Base-by-base conservation (phyloP, 2,888 invertebrate genomes). In the Brachypterus glaber region DNA sequence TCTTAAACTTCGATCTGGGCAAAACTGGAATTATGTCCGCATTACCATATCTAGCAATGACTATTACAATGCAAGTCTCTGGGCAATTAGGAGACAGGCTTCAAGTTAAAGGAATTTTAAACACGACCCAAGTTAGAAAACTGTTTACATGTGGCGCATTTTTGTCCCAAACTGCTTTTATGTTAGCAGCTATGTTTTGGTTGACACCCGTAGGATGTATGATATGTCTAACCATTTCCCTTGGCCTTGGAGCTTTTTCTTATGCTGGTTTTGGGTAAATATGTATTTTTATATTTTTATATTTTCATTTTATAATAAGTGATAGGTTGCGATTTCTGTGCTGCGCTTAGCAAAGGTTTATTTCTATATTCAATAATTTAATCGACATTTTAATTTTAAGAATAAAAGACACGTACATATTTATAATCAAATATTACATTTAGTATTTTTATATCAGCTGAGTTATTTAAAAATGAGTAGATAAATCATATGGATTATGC, bases 1-100 rank as follows among this genome's bases (percentile, higher is more conserved):
- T 80, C 1, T 70, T 82, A 46, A 68, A 77, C 47, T 85, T 81
- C 60, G 72, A 84, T 54, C 68, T 86, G 34, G 76, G 80, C 7
- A 76, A 86, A 58, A 83, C 89, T 4, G 92, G 92, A 2, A 79
- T 83, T 57, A 61, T 89, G 35, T 82, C 91, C 0, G 90, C 90
- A 0, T 68, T 92, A 29, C 93, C 93, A 0, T 93, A 93, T 60
- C 63, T 92, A 12, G 81, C 83, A 1, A 91, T 93, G 90, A 84
- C 87, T 0, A 69, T 87, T 17, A 74, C 83, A 13, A 69, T 91
- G 4, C 85, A 83, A 53, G 66, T 80, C 45, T 81, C 88, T 1
- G 93, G 93, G 0, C 82, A 86, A 45, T 55, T 87, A 13, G 89
- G 91, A 0, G 93, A 93, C 68, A 78, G 77, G 72, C 62, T 88